Base-by-base conservation (phyloP, 2,888 invertebrate genomes). In the Microplitis manilae region DNA sequence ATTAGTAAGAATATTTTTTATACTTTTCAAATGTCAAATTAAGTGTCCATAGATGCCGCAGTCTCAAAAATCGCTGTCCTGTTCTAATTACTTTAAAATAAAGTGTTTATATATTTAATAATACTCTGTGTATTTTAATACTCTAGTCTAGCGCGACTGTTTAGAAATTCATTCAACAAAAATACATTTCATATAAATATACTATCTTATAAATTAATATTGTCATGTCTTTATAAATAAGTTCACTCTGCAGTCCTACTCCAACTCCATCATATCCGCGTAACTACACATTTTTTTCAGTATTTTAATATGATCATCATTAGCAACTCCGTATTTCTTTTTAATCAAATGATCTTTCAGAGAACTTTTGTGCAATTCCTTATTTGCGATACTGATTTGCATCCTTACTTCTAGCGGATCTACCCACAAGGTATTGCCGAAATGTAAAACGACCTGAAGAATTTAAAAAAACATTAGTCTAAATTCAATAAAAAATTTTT, bases 381-480 rank as follows among this genome's bases (percentile, higher is more conserved):
- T 90, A 88, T 82, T 92, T 90, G 38, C 92, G 91, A 0, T 50
- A 13, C 90, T 86, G 30, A 94, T 87, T 77, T 92, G 90, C 80
- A 92, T 91, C 78, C 93, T 91, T 40, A 92, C 90, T 84, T 93
- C 92, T 61, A 95, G 86, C 2, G 93, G 93, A 73, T 94, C 92
- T 1, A 95, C 90, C 91, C 94, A 94, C 60, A 95, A 85, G 0
- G 92, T 92, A 79, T 93, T 91, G 0, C 92, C 93, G 40, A 95
- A 84, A 70, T 93, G 92, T 79, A 94, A 86, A 6, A 89, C 86
- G 60, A 94, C 91, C 85, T 92, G 64, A 8, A 75, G 38, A 59
- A 76, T 60, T 9, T 38, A 59, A 70, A 60, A 67, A 38, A 30
- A 30, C 2, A 4, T 30, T 30, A 30, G 30, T 30, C 30, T 0